phyloP scores from a whole-genome alignment of 2,113 vertebrate species.

The Andinoacara biseriatus region DNA sequence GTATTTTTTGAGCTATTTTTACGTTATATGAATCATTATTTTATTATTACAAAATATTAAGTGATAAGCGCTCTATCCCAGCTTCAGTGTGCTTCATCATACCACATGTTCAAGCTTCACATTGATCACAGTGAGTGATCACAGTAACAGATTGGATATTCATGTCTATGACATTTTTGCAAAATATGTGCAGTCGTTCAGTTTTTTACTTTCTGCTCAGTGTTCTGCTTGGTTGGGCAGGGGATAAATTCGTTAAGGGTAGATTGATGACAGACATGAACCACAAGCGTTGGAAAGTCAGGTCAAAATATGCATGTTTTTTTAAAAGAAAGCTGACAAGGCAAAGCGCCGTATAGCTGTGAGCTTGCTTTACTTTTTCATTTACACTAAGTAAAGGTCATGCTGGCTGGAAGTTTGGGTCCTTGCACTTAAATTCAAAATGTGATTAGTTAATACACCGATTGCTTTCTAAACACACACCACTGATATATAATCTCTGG shows the following conservation, averaged over 20 bases:
- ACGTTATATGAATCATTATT: too few species aligned
- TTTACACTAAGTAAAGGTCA: not conserved
- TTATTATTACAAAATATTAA: too few species aligned
- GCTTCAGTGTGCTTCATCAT: not conserved
- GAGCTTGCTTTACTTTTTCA: not conserved
- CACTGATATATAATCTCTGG: too few species aligned
- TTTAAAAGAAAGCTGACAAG: not conserved
- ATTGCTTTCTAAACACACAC: too few species aligned
- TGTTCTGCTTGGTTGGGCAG: not conserved
- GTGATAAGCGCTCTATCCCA: too few species aligned
- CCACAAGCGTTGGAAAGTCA: not conserved
- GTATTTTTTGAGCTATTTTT: too few species aligned
- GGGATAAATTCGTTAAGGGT: not conserved
- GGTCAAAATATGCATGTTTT: not conserved
- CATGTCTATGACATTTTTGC: not conserved
- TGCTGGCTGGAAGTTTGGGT: too few species aligned
- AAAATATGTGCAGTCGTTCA: not conserved
- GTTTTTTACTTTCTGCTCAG: not conserved
- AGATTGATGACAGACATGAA: not conserved
- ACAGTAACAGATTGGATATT: not conserved
- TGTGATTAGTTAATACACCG: too few species aligned
- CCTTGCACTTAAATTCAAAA: too few species aligned
- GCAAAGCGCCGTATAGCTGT: not conserved
- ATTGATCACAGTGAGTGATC: not conserved
- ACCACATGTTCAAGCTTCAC: not conserved